Conservation (phyloP, 2,888 invertebrate genomes). For the Clivina fossor region DNA sequence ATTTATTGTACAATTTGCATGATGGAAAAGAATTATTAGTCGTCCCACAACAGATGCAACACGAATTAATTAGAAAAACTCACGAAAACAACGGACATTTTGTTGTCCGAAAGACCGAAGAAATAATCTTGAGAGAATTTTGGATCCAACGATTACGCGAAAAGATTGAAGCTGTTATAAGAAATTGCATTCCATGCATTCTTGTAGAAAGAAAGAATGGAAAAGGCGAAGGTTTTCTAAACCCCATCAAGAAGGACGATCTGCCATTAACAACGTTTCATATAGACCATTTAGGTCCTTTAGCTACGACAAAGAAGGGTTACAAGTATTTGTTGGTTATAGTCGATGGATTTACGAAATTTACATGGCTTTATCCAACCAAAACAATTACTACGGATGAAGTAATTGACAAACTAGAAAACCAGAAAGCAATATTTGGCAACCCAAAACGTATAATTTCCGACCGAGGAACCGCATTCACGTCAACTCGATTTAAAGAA, state of each 20-base stretch:
- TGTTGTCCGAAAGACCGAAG: constrained; percentile 37
- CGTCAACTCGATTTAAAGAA: constrained; percentile 8
- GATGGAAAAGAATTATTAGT: constrained; percentile 12
- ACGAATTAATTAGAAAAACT: constrained; percentile 5
- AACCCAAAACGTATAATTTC: constrained; percentile 36
- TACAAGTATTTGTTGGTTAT: constrained; percentile 40
- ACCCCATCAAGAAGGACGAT: constrained; percentile 39
- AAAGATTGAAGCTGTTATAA: constrained; percentile 36
- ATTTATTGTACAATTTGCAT: constrained; percentile 40
- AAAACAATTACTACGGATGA: constrained; percentile 27
- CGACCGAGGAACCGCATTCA: constrained; percentile 38
- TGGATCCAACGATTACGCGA: constrained; percentile 37
- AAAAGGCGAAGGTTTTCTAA: constrained; percentile 38
- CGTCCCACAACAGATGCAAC: constrained; percentile 20
- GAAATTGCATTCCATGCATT: constrained; percentile 40
- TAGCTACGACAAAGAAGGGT: constrained; percentile 39
- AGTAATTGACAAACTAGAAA: constrained; percentile 26
- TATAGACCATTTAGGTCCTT: constrained; percentile 41
- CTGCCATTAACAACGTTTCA: constrained; percentile 41
- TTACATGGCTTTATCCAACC: constrained; percentile 35
- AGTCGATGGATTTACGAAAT: constrained; percentile 39
- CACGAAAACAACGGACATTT: constrained; percentile 30
- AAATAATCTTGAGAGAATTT: constrained; percentile 36
- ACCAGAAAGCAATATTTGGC: constrained; percentile 35
- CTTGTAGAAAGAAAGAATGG: constrained; percentile 38